These are phyloP conservation scores for Metallyticus violacea DNA, from an alignment of 2,888 invertebrate species.

Conservation along the genomic window DNA sequence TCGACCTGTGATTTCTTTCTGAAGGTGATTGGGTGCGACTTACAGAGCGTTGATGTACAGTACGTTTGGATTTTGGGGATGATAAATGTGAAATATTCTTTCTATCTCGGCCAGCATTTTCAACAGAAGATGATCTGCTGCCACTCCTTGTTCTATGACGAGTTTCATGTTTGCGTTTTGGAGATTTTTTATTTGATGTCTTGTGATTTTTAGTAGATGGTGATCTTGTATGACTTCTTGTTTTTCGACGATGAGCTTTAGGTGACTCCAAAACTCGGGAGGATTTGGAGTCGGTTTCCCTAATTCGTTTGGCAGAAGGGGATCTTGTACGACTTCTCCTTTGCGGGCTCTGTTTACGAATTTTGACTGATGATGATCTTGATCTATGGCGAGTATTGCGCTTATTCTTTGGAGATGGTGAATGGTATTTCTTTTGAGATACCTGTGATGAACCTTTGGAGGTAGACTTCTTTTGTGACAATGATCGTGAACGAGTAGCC, in stretches of 20 bases:
- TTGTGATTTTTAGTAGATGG: not conserved
- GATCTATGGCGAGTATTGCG: not conserved
- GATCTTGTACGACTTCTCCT: not conserved
- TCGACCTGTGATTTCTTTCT: not conserved
- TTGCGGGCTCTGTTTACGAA: not conserved
- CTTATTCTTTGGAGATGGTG: constrained; percentile 21
- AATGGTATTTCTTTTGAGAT: constrained; percentile 1
- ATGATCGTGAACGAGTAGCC: not conserved
- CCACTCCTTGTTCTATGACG: constrained; percentile 15
- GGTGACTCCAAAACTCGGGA: not conserved
- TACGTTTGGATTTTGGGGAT: constrained; percentile 12
- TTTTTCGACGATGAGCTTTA: not conserved
- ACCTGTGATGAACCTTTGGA: not conserved
- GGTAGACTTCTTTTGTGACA: constrained; percentile 11
- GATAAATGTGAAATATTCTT: not conserved
- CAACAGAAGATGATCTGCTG: constrained; percentile 23
- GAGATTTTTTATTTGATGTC: constrained; percentile 1
- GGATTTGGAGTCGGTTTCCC: not conserved
- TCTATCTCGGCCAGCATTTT: not conserved
- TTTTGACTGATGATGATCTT: not conserved
- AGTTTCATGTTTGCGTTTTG: constrained; percentile 10
- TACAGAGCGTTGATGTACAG: not conserved
- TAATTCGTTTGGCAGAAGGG: not conserved
- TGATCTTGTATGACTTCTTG: constrained; percentile 1
- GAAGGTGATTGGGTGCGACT: constrained; percentile 14